Conservation (phyloP, 1,140 invertebrate species). For the Sarcophaga peregrina region DNA sequence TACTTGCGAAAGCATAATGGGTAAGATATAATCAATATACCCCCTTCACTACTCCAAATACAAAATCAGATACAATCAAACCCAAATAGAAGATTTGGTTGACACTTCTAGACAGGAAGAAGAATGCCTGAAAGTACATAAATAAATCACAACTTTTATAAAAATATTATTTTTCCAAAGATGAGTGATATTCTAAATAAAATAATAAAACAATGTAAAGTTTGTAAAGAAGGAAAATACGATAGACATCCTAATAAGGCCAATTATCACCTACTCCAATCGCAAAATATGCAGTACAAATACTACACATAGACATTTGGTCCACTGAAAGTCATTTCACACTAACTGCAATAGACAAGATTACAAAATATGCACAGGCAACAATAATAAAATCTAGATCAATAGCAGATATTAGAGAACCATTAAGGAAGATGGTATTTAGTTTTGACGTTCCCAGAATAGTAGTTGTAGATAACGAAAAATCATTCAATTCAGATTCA, state of each 20-base stretch:
- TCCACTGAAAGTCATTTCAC: not conserved
- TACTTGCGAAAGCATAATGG: slow-evolving; percentile 18
- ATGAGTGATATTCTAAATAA: not conserved
- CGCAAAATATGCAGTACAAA: slow-evolving; percentile 29
- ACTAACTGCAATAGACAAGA: slow-evolving; percentile 25
- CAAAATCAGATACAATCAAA: too few relatives aligned
- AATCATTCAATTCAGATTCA: slow-evolving; percentile 46
- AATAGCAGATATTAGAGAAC: slow-evolving; percentile 33
- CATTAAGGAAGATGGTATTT: slow-evolving; percentile 44
- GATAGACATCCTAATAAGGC: not conserved
- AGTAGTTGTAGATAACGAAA: slow-evolving; percentile 50
- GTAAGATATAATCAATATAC: slow-evolving; percentile 7
- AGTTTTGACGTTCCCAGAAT: slow-evolving; percentile 46
- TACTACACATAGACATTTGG: not conserved
- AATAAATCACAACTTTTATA: not conserved
- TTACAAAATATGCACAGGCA: slow-evolving; percentile 19
- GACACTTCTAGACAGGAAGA: too few relatives aligned
- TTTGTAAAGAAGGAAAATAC: not conserved
- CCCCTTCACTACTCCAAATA: not conserved
- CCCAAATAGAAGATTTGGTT: too few relatives aligned
- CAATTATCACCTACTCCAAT: too few relatives aligned
- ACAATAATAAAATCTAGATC: slow-evolving; percentile 32
- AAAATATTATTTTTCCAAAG: not conserved
- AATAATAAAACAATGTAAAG: not conserved
- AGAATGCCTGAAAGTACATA: too few relatives aligned